Evolutionary conservation across 2,113 vertebrate genomes (phyloP).

Genomic region (Ammodytes marinus): DNA sequence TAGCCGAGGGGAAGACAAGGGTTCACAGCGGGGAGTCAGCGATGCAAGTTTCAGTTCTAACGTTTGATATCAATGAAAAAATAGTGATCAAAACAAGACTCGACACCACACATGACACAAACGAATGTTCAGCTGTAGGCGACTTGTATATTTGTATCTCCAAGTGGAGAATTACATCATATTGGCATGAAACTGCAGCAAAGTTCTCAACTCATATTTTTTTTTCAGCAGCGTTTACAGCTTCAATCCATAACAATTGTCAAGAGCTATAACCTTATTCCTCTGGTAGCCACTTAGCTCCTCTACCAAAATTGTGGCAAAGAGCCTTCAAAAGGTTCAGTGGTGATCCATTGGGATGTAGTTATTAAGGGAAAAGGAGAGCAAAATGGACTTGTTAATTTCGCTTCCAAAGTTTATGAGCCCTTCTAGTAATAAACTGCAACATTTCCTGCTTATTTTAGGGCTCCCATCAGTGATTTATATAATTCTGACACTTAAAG

Average conservation of each 20-base stretch:
- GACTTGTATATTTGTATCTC: slow-evolving; percentile 8
- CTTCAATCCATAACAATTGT: neutral
- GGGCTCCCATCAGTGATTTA: neutral
- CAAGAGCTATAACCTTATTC: neutral
- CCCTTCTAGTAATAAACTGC: neutral
- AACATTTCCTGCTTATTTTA: neutral
- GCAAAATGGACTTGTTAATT: neutral
- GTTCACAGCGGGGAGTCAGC: neutral
- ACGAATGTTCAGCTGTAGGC: neutral
- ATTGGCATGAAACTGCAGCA: too few relatives aligned
- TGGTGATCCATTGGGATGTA: neutral
- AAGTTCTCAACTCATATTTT: neutral
- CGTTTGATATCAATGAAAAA: slow-evolving; percentile 23
- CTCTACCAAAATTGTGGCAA: neutral
- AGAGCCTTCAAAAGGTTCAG: neutral
- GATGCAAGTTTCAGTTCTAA: slow-evolving; percentile 34
- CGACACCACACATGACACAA: slow-evolving; percentile 18
- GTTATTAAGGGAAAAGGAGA: neutral
- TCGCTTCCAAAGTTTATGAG: neutral
- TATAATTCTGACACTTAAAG: neutral
- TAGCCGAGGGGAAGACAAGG: slow-evolving; percentile 2
- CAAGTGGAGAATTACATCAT: neutral
- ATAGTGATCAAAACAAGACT: slow-evolving; percentile 27
- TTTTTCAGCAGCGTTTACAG: neutral
- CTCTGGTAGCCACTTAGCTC: neutral